These are phyloP conservation scores for Syngnathoides biaculeatus DNA, from an alignment of 2,113 vertebrate species.

Conservation along the genomic window DNA sequence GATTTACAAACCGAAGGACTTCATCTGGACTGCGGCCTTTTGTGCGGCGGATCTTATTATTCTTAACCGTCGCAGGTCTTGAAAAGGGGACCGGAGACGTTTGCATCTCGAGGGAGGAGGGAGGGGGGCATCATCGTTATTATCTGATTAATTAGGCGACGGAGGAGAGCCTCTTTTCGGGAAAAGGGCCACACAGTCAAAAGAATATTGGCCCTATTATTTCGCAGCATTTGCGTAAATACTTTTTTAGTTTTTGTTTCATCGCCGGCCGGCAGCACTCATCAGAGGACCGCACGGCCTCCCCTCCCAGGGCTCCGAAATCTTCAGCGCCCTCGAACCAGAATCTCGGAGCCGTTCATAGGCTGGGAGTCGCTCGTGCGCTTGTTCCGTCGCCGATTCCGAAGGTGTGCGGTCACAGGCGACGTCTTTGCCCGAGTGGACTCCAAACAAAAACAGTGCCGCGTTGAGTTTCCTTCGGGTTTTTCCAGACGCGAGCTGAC, in stretches of 20 bases:
- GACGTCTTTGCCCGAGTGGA: no score
- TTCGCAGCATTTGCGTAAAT: conserved; percentile 68
- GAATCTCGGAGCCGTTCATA: conserved; percentile 11
- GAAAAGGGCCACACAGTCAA: conserved; percentile 58
- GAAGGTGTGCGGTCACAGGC: background rate
- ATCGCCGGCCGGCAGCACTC: conserved; percentile 12
- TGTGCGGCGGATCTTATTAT: conserved; percentile 6
- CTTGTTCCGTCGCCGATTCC: background rate
- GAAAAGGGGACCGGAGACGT: conserved; percentile 39
- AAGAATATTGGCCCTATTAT: conserved; percentile 63
- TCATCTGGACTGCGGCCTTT: conserved; percentile 30
- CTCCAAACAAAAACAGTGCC: no score
- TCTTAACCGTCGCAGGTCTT: conserved; percentile 20
- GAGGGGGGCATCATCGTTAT: conserved; percentile 67
- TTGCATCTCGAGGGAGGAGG: conserved; percentile 49
- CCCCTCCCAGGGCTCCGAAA: conserved; percentile 24
- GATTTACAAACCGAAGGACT: conserved; percentile 16
- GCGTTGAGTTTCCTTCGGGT: no score
- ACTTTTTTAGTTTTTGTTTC: conserved; percentile 37
- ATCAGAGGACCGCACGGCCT: conserved; percentile 27
- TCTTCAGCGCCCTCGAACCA: conserved; percentile 7
- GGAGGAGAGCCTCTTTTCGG: conserved; percentile 57
- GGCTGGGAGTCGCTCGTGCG: background rate
- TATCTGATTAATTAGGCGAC: conserved; percentile 73
- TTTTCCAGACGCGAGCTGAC: no score